Percentiles rank a stretch among this genome's conserved stretches.
Conservation (phyloP, 2,113 vertebrate genomes). For the Heptranchias perlo region DNA sequence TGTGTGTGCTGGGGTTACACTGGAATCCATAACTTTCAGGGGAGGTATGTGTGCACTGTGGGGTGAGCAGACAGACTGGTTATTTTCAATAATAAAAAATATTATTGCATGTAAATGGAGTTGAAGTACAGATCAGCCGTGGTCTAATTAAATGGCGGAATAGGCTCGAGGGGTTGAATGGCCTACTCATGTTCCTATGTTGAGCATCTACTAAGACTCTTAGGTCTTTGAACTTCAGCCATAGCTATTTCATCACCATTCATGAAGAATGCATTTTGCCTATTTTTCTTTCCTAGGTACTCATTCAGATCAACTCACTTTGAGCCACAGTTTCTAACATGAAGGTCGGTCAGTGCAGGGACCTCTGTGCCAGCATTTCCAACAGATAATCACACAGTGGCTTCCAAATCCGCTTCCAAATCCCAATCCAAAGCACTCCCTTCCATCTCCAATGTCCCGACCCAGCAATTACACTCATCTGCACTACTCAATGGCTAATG, state of each 20-base stretch:
- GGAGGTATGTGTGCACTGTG: no score
- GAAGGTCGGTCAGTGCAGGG: constrained; percentile 57
- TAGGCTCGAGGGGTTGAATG: background rate
- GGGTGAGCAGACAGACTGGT: constrained; percentile 69
- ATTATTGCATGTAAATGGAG: background rate
- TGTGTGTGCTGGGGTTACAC: background rate
- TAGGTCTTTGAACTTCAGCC: no score
- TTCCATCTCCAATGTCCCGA: background rate
- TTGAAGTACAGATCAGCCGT: background rate
- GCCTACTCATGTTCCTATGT: no score
- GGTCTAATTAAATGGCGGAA: background rate
- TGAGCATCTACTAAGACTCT: background rate
- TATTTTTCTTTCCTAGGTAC: background rate
- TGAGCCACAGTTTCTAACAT: background rate
- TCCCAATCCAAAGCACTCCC: constrained; percentile 67
- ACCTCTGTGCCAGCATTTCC: constrained; percentile 70
- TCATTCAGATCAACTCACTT: constrained; percentile 65
- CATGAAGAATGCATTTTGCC: background rate
- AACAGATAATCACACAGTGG: constrained; percentile 64
- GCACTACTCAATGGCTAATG: background rate
- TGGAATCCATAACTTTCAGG: background rate
- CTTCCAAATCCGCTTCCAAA: constrained; percentile 91
- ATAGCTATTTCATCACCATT: background rate
- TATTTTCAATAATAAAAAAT: background rate
- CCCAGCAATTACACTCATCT: background rate